A percentile compares a stretch with the other conserved stretches of the same genome.
phyloP scores from a whole-genome alignment of 2,888 invertebrate species.

The Bruchidius siliquastri region DNA sequence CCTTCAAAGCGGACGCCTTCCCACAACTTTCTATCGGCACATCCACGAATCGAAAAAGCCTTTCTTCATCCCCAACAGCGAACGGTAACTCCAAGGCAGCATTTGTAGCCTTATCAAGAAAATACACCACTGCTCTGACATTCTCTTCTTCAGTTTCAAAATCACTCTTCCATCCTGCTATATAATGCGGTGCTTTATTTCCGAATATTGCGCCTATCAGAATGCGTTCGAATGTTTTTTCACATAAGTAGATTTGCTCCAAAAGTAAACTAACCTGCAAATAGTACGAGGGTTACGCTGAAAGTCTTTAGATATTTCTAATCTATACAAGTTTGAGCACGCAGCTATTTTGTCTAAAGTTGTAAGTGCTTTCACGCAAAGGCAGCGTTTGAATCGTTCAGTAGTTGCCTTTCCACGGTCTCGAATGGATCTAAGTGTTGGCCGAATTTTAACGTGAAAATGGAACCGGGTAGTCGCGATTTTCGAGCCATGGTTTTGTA shows the following conservation, averaged over 20 bases:
- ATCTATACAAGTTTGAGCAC: too few species aligned
- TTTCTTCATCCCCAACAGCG: constrained; percentile 31
- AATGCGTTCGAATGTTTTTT: constrained; percentile 66
- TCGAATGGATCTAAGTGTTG: too few species aligned
- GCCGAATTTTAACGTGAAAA: too few species aligned
- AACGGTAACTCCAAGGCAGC: constrained; percentile 48
- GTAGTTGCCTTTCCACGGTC: too few species aligned
- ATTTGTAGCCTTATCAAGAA: constrained; percentile 69
- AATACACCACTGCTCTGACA: constrained; percentile 69
- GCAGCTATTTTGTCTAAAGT: too few species aligned
- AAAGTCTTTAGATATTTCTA: too few species aligned
- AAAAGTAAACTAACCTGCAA: constrained; percentile 59
- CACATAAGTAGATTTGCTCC: constrained; percentile 63
- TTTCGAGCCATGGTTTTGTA: too few species aligned
- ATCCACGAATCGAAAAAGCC: constrained; percentile 63
- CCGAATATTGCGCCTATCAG: constrained; percentile 78
- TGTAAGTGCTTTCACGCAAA: too few species aligned
- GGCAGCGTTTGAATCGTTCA: too few species aligned
- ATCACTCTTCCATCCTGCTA: constrained; percentile 85
- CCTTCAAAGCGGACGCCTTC: constrained; percentile 56
- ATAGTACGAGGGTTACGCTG: too few species aligned
- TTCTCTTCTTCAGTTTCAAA: constrained; percentile 75
- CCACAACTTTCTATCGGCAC: constrained; percentile 80
- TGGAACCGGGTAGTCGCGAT: too few species aligned
- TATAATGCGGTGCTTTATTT: constrained; percentile 71